A percentile compares a stretch with the other conserved stretches of the same genome.
phyloP scores from a whole-genome alignment of 2,888 invertebrate species.

The Cremastobaeus sp. region DNA sequence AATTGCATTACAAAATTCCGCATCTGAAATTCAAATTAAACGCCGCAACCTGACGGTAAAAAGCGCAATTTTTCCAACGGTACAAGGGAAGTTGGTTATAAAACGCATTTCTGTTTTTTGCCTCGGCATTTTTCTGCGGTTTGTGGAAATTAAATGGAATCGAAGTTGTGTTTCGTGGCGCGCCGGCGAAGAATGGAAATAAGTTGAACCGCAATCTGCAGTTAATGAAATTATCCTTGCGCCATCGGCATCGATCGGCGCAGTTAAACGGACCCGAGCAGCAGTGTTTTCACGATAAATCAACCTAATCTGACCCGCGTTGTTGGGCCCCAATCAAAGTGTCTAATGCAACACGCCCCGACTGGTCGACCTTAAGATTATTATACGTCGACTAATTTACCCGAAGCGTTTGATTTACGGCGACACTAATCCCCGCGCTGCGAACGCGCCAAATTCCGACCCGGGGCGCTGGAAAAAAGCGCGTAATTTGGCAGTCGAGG shows the following conservation, averaged over 20 bases:
- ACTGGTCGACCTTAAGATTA: conserved; percentile 54
- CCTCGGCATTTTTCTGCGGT: too few species aligned
- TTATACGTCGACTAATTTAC: conserved; percentile 55
- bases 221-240: conserved; percentile 62
- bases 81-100: too few species aligned
- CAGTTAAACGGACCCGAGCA: conserved; percentile 26
- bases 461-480: conserved; percentile 7
- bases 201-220: conserved; percentile 31
- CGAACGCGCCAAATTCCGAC: conserved; percentile 17
- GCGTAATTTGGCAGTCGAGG: too few species aligned
- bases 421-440: conserved; percentile 47
- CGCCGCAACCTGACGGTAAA: too few species aligned
- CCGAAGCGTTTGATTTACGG: conserved; percentile 54
- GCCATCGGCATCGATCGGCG: conserved; percentile 52
- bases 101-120: too few species aligned
- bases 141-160: too few species aligned
- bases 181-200: conserved; percentile 29
- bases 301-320: conserved; percentile 57
- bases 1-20: too few species aligned
- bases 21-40: too few species aligned
- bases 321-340: conserved; percentile 55
- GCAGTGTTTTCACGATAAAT: conserved; percentile 56
- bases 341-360: conserved; percentile 55
- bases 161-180: too few species aligned
- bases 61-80: too few species aligned